Base-by-base conservation (phyloP, 2,888 invertebrate species). In the Pammene aurita region DNA sequence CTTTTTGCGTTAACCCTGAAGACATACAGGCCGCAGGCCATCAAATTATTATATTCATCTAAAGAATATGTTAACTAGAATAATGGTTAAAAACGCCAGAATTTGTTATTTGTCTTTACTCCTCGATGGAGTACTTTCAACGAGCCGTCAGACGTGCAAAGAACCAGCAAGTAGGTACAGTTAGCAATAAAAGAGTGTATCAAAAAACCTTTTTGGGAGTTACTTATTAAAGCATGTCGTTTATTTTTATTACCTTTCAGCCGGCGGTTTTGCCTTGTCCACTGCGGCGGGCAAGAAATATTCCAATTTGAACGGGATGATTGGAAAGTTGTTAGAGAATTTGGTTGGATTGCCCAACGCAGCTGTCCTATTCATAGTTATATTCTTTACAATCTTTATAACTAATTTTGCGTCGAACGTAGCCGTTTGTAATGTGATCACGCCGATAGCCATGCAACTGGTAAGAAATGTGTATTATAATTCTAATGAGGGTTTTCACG, bases 321-420 rank as follows among this genome's bases (percentile, higher is more conserved):
- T 74, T 46, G 72, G 69, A 2, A 7, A 50, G 0, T 5, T 38
- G 5, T 52, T 73, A 42, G 38, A 5, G 1, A 18, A 16, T 0
- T 18, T 71, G 13, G 11, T 44, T 1, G 18, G 11, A 11, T 7
- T 73, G 34, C 72, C 71, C 0, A 62, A 69, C 0, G 5, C n/a
- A 13, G 6, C 48, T 11, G 65, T 73, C 6, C 11, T 74, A 7
- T 18, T 73, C 0, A 7, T 74, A 6, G 13, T 74, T 5, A 73
- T 88, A 4, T 1, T 83, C 0, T 70, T 84, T 1, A 80, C 86
- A 0, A 61, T 83, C 0, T 77, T 89, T 14, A 44, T 89, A 0
- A 91, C 91, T 0, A 91, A 92, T 65, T 87, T 92, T 60, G 89
- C 90, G 0, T 89, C 91, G 0, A 92, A 74, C 69, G 86, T 91